Base-by-base conservation (phyloP, 2,113 vertebrate genomes). In the Syngnathus typhle region DNA sequence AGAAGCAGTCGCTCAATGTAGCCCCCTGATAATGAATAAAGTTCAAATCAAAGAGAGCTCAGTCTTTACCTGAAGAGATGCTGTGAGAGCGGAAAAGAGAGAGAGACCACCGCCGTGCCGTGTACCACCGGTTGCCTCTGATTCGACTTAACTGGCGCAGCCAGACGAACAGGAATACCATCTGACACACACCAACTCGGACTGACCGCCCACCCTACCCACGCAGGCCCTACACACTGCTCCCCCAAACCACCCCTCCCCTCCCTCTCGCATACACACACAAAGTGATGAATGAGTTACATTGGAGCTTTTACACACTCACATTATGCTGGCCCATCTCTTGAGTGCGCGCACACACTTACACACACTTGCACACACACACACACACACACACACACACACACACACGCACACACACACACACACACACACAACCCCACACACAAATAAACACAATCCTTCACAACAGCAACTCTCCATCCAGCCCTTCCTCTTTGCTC, bases 121-220 rank as follows among this genome's bases (percentile, higher is more conserved):
- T 59, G 71, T 78, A 69, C 76, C 81, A 81, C 72, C 70, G 77
- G 74, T 80, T 78, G 76, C 74, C 73, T 86, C 81, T 77, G 85
- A 88, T 85, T 78, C 69, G 80, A 88, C 81, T 88, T 82, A 76
- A 83, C 79, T 77, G 76, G 79, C 79, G 73, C 68, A 86, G 83
- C 66, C 68, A 86, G 82, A 88, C 74, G 46, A 87, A 71, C 77
- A 82, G 79, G 81, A 85, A 82, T 80, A 83, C 80, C 60, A 67
- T 69, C 73, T 74, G 76, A 85, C 83, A 83, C 80, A 83, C 81
- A 78, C 75, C 64, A 58, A 69, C 73, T n/a, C 63, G 9, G 64
- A 49, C 23, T 44, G 41, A 63, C 13, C 69, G 43, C 18, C 37
- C 11, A 32, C 39, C 21, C 46, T 18, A 18, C 11, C 41, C 41